A percentile compares a stretch with the other conserved stretches of the same genome.
These are phyloP conservation scores for Anseranas semipalmata DNA, from an alignment of 2,113 vertebrate genomes.

Conservation along the genomic window DNA sequence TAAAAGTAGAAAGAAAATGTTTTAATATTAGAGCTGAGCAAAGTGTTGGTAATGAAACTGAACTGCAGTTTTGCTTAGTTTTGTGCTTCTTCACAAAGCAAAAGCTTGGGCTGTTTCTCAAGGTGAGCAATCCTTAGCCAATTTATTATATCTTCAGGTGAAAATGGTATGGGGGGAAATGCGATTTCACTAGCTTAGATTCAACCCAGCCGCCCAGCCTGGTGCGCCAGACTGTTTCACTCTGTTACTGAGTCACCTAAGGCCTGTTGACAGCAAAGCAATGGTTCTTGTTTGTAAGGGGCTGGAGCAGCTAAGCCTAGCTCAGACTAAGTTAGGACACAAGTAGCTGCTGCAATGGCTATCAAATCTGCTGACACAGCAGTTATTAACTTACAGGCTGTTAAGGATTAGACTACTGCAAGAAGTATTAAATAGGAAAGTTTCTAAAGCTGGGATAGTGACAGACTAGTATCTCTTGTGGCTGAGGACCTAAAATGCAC, in stretches of 20 bases:
- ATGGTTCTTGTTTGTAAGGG: neutral
- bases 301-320: neutral
- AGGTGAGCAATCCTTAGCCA: slow-evolving; percentile 19
- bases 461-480: fast-evolving
- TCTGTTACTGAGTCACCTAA: slow-evolving; percentile 21
- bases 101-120: neutral
- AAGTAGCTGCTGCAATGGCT: neutral
- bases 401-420: slow-evolving; percentile 13
- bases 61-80: slow-evolving; percentile 28
- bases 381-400: neutral
- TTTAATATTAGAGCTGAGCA: slow-evolving; percentile 53
- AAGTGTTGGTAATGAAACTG: slow-evolving; percentile 29
- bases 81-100: neutral
- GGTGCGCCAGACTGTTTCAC: slow-evolving; percentile 4
- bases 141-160: slow-evolving; percentile 41
- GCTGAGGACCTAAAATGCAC: neutral
- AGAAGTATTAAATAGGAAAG: neutral
- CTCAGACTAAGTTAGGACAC: neutral
- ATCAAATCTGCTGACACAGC: neutral
- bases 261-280: neutral
- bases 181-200: neutral
- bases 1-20: slow-evolving; percentile 43
- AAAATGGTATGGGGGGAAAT: neutral
- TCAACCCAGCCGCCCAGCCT: neutral
- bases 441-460: neutral